These are phyloP conservation scores for Drosophila ezoana DNA, from an alignment of 2,888 invertebrate species.

Conservation along the genomic window DNA sequence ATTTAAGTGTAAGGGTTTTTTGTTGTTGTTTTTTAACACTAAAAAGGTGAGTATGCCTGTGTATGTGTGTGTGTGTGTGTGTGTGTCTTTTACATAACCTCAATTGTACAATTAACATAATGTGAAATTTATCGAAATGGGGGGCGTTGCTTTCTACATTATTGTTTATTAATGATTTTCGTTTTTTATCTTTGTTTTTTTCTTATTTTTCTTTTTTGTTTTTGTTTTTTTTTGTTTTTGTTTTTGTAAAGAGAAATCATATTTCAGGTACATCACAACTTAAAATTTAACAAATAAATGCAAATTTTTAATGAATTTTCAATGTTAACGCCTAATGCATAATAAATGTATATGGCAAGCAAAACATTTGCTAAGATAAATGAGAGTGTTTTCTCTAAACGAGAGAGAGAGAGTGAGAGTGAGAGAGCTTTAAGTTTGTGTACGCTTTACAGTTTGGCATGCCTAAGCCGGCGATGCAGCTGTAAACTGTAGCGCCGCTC, in stretches of 20 bases:
- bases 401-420: background rate
- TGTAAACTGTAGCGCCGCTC: conserved; percentile 79
- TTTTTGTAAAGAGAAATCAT: conserved; percentile 81
- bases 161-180: conserved; percentile 15
- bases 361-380: conserved; percentile 64
- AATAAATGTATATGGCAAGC: conserved; percentile 69
- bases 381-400: conserved; percentile 19
- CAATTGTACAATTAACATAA: conserved; percentile 64
- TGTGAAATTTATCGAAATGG: conserved; percentile 58
- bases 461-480: conserved; percentile 78
- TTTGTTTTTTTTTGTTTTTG: conserved; percentile 36
- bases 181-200: conserved; percentile 16
- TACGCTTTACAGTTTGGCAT: conserved; percentile 41
- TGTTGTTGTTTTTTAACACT: conserved; percentile 36
- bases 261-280: conserved; percentile 85
- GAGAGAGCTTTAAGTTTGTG: conserved; percentile 1
- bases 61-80: conserved; percentile 29
- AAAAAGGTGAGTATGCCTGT: conserved; percentile 32
- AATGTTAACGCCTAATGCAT: conserved; percentile 56
- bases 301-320: conserved; percentile 62
- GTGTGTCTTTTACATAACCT: conserved; percentile 57
- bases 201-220: conserved; percentile 42
- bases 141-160: conserved; percentile 37
- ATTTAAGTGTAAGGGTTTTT: conserved; percentile 20
- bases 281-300: conserved; percentile 84